Conservation (phyloP, 2,797 vertebrate genomes). For the Diplodus sargus region DNA sequence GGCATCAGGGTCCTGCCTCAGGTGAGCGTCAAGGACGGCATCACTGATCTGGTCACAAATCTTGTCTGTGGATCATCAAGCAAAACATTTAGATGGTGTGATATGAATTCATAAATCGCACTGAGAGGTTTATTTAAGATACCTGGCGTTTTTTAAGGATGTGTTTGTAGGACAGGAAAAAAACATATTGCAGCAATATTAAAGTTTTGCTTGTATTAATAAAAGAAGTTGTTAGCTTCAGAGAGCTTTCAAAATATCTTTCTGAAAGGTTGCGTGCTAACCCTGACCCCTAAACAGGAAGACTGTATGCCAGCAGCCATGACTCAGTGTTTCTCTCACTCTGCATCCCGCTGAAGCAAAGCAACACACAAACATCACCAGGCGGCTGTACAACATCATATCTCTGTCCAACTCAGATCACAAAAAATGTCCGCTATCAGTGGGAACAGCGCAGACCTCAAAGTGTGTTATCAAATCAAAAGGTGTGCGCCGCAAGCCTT, state of each 20-base stretch:
- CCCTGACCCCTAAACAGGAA: too few species aligned
- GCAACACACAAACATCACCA: conserved; percentile 54
- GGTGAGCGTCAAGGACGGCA: conserved; percentile 96
- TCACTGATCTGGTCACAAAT: conserved; percentile 99
- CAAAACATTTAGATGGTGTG: neutral
- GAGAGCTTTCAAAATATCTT: neutral
- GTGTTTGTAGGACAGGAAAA: neutral
- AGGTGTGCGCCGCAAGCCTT: conserved; percentile 1
- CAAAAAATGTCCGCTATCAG: conserved; percentile 21
- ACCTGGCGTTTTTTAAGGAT: neutral
- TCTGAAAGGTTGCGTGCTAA: neutral
- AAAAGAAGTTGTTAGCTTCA: neutral
- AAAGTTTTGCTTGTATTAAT: neutral
- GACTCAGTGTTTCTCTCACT: conserved; percentile 58
- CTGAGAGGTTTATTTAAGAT: neutral
- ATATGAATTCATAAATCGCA: neutral
- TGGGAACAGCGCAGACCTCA: conserved; percentile 72
- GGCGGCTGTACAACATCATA: neutral
- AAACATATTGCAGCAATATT: neutral
- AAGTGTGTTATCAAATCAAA: conserved; percentile 63
- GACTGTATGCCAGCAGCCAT: conserved; percentile 5
- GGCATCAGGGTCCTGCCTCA: conserved; percentile 95
- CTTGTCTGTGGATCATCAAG: conserved; percentile 87
- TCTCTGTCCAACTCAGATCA: neutral
- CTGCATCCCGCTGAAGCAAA: conserved; percentile 67